These are phyloP conservation scores for Akabosia matsudoensis DNA, from an alignment of 1,140 invertebrate species.

Conservation along the genomic window DNA sequence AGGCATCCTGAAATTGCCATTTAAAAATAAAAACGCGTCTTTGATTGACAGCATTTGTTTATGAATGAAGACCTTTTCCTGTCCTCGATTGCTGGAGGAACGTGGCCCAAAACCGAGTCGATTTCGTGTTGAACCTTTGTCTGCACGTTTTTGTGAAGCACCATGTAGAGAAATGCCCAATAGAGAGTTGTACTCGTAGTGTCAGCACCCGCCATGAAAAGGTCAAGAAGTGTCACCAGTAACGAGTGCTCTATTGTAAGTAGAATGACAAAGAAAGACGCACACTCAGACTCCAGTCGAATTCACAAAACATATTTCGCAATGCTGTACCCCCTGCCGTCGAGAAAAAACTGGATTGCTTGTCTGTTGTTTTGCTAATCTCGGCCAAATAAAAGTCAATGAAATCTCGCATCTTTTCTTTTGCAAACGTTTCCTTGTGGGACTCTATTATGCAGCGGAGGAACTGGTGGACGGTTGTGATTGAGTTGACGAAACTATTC, in stretches of 20 bases:
- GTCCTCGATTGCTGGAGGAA: constrained; percentile 66
- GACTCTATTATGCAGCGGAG: constrained; percentile 62
- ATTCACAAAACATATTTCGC: neutral
- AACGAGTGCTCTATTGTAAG: constrained; percentile 40
- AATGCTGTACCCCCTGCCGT: constrained; percentile 35
- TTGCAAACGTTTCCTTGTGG: constrained; percentile 66
- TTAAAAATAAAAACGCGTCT: neutral
- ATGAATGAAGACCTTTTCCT: constrained; percentile 56
- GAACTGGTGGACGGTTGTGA: constrained; percentile 39
- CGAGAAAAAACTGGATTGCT: constrained; percentile 40
- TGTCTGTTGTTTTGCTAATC: constrained; percentile 38
- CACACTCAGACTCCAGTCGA: neutral
- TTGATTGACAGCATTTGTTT: too few species aligned
- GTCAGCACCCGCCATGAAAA: constrained; percentile 71
- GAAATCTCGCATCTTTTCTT: constrained; percentile 67
- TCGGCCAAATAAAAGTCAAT: constrained; percentile 74
- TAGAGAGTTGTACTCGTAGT: constrained; percentile 74
- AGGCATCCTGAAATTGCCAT: constrained; percentile 58
- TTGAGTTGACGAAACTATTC: constrained; percentile 40
- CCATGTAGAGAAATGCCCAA: constrained; percentile 73
- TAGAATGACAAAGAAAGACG: neutral
- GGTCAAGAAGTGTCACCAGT: constrained; percentile 43
- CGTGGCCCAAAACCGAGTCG: constrained; percentile 68
- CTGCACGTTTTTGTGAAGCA: constrained; percentile 69
- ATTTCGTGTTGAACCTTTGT: constrained; percentile 75